These are phyloP conservation scores for Griposia aprilina DNA, from an alignment of 2,888 invertebrate genomes.

Conservation along the genomic window DNA sequence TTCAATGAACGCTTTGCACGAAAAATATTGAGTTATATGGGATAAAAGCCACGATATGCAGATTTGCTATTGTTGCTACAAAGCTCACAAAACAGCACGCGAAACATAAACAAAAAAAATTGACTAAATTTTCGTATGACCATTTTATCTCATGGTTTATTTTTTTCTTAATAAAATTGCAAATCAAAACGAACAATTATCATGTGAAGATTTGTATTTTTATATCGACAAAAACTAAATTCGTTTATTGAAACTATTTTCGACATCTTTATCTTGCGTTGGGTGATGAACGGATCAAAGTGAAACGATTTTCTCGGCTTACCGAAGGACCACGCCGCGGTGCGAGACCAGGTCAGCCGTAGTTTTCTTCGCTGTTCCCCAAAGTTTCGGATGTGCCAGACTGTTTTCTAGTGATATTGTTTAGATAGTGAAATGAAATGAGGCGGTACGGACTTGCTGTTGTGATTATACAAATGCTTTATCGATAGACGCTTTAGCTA, in stretches of 20 bases:
- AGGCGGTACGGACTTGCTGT: constrained; percentile 85
- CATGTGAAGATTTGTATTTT: constrained; percentile 58
- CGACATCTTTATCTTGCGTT: constrained; percentile 65
- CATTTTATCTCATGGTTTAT: constrained; percentile 10
- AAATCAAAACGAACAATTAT: constrained; percentile 49
- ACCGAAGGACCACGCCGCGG: constrained; percentile 81
- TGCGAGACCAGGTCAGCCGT: constrained; percentile 88
- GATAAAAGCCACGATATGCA: constrained; percentile 31
- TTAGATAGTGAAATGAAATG: constrained; percentile 88
- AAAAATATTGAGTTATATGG: constrained; percentile 60
- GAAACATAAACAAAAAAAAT: constrained; percentile 15
- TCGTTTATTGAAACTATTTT: constrained; percentile 60
- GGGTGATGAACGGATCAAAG: constrained; percentile 65
- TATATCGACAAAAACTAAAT: constrained; percentile 38
- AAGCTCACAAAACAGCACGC: constrained; percentile 40
- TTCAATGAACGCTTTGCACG: constrained; percentile 66
- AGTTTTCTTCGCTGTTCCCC: constrained; percentile 89
- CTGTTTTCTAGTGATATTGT: constrained; percentile 88
- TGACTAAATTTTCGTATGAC: constrained; percentile 21
- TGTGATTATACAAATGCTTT: constrained; percentile 90
- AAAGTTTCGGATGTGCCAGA: constrained; percentile 89
- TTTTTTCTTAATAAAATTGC: constrained; percentile 40
- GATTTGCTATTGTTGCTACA: constrained; percentile 40
- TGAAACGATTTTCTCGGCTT: constrained; percentile 83
- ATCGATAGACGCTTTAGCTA: constrained; percentile 89